Base-by-base conservation (phyloP, 2,888 invertebrate genomes). In the Anthoptus insignis region DNA sequence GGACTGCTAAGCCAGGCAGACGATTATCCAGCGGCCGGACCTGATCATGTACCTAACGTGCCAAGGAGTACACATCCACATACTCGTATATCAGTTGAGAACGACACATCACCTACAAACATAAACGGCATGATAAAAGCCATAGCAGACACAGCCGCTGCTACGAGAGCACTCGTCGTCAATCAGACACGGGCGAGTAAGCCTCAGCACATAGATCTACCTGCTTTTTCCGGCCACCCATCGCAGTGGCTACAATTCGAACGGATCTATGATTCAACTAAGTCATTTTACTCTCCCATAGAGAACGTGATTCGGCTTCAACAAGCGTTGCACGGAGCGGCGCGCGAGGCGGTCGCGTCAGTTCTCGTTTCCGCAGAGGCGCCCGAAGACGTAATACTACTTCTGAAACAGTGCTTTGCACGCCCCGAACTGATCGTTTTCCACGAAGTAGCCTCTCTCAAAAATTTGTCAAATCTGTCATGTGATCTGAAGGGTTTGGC, bases 371-470 rank as follows among this genome's bases (percentile, higher is more conserved):
- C 60, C 14, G 14, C 61, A 3, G 59, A 52, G 22, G 49, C 45
- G 47, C 59, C 49, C 8, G 47, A 59, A 19, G 59, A 59, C 34
- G 52, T 59, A 13, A 22, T 59, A 47, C 47, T 32, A 19, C 32
- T 27, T 21, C 59, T 47, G 8, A 49, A 59, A 34, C 29, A 49
- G 11, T 29, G 34, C 59, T 59, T 59, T 22, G 59, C 59, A 13
- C 59, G 59, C 34, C 59, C 59, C 16, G 59, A 59, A 32, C 59
- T 34, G 29, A 59, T 59, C 22, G 50, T 59, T 7, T 50, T 34
- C 37, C 32, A 53, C 11, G 39, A 61, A 34, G 52, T 61, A 11
- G n/a, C 42, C 13, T 6, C n/a, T 11, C 39, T 61, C 21, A 42
- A 45, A 16, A 59, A 24, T 16, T 27, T 50, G 4, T 37, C 59